Evolutionary conservation across 2,113 vertebrate genomes (phyloP).

Genomic region (Lepus timidus): DNA sequence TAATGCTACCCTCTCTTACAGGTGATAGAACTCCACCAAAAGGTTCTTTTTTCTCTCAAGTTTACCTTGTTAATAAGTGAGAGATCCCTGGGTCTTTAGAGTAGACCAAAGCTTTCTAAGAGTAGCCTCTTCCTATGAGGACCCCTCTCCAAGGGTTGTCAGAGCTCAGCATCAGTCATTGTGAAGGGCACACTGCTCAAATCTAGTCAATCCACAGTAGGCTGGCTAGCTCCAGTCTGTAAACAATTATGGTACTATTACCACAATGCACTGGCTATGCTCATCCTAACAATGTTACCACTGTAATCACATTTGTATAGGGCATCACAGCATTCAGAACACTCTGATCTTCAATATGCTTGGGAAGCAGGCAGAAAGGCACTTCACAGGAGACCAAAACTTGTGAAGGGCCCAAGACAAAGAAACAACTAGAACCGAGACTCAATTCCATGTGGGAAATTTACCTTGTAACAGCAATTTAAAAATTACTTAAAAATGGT

Average conservation of each 20-base stretch:
- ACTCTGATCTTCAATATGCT: not conserved
- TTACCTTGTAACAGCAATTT: not conserved
- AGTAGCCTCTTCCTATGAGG: not conserved
- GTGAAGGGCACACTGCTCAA: not conserved
- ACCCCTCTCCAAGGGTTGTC: not conserved
- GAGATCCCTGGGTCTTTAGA: not conserved
- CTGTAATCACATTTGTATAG: not conserved
- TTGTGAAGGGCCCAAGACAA: not conserved
- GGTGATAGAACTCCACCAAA: slow-evolving; percentile 2
- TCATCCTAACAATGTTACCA: not conserved
- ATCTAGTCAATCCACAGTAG: slow-evolving; percentile 20
- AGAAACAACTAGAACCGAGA: slow-evolving; percentile 17
- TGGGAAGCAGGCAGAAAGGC: slow-evolving; percentile 28
- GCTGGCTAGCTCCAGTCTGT: not conserved
- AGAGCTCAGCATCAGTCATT: not conserved
- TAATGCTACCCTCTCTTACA: not conserved
- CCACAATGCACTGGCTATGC: not conserved
- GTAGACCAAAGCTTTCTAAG: not conserved
- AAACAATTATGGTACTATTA: slow-evolving; percentile 26
- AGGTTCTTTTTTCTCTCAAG: not conserved
- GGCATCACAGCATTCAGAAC: not conserved
- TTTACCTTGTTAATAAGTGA: not conserved
- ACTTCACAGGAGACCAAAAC: slow-evolving; percentile 48
- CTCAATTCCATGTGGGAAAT: slow-evolving; percentile 47
- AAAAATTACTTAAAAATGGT: slow-evolving; percentile 2